phyloP scores from a whole-genome alignment of 2,797 vertebrate species.

The Eulemur rubriventer region DNA sequence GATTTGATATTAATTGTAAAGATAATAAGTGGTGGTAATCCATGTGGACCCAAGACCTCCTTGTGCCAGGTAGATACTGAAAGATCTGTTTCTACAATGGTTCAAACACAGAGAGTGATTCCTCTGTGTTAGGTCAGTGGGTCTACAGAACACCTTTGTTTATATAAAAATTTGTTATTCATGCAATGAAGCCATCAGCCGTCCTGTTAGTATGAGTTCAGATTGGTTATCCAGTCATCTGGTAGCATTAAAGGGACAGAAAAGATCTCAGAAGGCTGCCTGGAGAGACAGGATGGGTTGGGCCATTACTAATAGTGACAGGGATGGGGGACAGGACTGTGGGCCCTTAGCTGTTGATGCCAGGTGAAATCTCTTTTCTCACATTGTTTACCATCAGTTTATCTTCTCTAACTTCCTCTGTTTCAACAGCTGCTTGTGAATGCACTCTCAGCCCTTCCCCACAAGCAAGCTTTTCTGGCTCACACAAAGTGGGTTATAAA shows the following conservation, averaged over 20 bases:
- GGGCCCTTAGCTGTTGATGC: not conserved
- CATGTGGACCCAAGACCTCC: not conserved
- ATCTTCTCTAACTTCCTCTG: not conserved
- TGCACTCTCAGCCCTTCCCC: not conserved
- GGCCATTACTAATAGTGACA: not conserved
- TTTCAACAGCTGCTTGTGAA: not conserved
- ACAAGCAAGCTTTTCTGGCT: not conserved
- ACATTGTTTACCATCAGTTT: not conserved
- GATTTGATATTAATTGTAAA: not conserved
- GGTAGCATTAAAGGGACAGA: not conserved
- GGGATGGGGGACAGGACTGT: not conserved
- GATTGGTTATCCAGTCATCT: not conserved
- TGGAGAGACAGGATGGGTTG: not conserved
- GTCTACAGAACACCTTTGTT: not conserved
- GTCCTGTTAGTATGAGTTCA: not conserved
- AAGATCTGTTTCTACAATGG: not conserved
- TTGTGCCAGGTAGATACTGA: not conserved
- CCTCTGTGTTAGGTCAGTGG: not conserved
- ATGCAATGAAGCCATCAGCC: not conserved
- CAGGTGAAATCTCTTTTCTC: not conserved
- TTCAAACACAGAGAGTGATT: not conserved
- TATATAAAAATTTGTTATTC: not conserved
- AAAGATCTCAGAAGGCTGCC: not conserved
- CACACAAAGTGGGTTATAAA: not conserved
- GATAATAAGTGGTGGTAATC: not conserved